Evolutionary conservation across 2,797 vertebrate species (phyloP), one percentile per base, ranked within the genome.

Genomic region (Lithobates pipiens): DNA sequence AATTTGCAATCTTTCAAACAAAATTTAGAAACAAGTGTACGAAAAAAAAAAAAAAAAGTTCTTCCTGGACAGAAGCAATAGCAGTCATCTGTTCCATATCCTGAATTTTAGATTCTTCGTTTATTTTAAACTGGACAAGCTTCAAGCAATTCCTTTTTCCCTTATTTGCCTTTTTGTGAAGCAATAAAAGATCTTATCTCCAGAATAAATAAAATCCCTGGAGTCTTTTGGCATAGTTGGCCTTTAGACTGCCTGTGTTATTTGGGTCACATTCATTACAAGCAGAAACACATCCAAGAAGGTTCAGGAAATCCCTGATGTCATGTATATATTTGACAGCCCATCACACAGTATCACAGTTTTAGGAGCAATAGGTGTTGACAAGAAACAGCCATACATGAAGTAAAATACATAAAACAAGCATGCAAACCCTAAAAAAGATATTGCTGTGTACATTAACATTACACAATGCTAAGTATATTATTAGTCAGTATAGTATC

Each of bases 91-190:
- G 2, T 68, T 68, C 6, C 65, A 68, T 68, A 69, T 69, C 10
- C 16, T 34, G 25, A 46, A n/a, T 69, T 16, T 70, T 16, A 29
- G 50, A 16, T 23, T 34, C 61, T 68, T 67, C 85, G 88, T 90
- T 88, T 78, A 76, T 32, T 23, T 25, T 67, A 29, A 68, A 42
- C 10, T 18, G 32, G 57, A 36, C 16, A 54, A 36, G 71, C 63
- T 23, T 46, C 34, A n/a, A 16, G 80, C n/a, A 50, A 18, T 9
- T 16, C 3, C 15, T 65, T 70, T 70, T 70, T n/a, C n/a, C 44
- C 54, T 75, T 83, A 72, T 83, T 83, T 83, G 81, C 72, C 72
- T 83, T 73, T 27, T 76, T 76, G 81, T 68, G 71, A 83, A 76
- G 70, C 80, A 82, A 73, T 82, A 82, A 82, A 82, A 71, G 36